These are phyloP conservation scores for Knipowitschia caucasica DNA, from an alignment of 2,797 vertebrate genomes.

Conservation along the genomic window DNA sequence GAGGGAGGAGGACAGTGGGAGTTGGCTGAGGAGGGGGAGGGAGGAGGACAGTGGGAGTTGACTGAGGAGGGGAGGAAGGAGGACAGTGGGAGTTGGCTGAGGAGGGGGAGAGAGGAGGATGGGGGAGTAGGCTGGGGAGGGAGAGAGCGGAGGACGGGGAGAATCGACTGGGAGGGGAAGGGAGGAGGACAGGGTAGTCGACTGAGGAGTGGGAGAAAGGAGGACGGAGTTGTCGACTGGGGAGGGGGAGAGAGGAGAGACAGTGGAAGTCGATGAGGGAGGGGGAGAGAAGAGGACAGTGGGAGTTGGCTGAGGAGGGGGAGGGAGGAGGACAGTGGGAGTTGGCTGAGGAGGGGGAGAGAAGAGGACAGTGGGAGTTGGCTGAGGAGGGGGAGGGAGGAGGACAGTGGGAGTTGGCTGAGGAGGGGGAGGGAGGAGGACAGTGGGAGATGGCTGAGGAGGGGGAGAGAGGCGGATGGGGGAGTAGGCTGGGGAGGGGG, in stretches of 20 bases:
- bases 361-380: no score
- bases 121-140: no score
- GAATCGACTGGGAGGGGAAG: background rate
- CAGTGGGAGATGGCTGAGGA: background rate
- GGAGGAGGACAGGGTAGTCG: conserved; percentile 43
- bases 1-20: background rate
- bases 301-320: conserved; percentile 19
- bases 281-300: conserved; percentile 44
- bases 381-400: background rate
- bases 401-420: background rate
- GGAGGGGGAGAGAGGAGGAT: no score
- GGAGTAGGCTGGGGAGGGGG: no score
- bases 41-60: conserved; percentile 43
- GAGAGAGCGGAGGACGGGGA: background rate
- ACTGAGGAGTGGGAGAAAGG: conserved; percentile 2
- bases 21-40: background rate
- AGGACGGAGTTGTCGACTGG: no score
- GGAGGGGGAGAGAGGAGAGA: background rate
- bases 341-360: no score
- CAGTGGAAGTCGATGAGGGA: background rate
- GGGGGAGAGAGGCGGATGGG: no score
- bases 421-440: no score
- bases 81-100: no score
- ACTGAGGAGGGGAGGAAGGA: background rate
- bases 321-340: no score